Base-by-base conservation (phyloP, 92 coral and sea anemone species). In the Blastomussa wellsi region DNA sequence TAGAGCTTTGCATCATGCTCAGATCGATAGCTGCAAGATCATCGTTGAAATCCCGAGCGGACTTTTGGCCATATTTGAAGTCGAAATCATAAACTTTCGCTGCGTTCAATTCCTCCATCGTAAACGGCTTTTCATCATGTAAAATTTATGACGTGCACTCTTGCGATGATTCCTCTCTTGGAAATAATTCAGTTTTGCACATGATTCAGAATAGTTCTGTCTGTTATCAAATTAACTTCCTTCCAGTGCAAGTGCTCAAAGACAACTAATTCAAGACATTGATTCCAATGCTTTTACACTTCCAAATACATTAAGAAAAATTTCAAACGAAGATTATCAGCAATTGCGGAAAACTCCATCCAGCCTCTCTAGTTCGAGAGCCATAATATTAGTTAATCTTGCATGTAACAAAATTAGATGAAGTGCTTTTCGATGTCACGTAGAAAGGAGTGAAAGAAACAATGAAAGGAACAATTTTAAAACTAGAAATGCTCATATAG, bases 31-130 rank as follows among this genome's bases (percentile, higher is more conserved):
- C 86, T 15, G 84, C 85, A 76, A 90, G 78, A 52, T 89, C 93
- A 39, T 82, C 82, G 38, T 47, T 81, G 74, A 91, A 82, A 26
- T 87, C 92, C 74, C 80, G 71, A 67, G 89, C 68, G 15, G 85
- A 82, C 62, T 89, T 85, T 51, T 87, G 89, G 48, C 94, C 98
- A 53, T 92, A 94, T 57, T 94, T 92, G 86, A 87, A 90, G 85
- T 94, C 98, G 39, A 92, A 92, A 77, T 94, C 95, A 84, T 87
- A 90, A 37, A 87, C 87, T 75, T 94, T 87, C 44, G 89, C 93
- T 57, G 72, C 78, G 22, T 67, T 73, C 48, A 84, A 89, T 44
- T 92, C 95, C 22, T 78, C 78, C 92, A 94, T 88, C 15, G 98
- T 89, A 4, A 92, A 77, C 38, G 98, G 98, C 53, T 80, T 71